A percentile compares a stretch with the other conserved stretches of the same genome.
Conservation (phyloP, 1,140 invertebrate species). For the Drosophila sproati region DNA sequence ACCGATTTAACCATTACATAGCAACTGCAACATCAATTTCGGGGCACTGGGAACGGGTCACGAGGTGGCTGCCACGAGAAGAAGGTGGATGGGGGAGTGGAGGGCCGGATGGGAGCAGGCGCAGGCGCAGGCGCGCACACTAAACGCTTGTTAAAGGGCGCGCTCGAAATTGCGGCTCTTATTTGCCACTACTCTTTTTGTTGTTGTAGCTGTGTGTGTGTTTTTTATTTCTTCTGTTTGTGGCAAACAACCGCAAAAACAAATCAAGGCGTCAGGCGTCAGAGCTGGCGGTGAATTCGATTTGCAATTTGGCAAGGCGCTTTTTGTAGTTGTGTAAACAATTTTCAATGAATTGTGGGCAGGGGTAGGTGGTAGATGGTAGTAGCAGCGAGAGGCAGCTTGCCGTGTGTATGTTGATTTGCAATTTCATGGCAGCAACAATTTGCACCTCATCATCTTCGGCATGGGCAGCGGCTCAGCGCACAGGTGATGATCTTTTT, state of each 20-base stretch:
- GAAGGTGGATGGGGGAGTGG: neutral
- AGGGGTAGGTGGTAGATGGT: neutral
- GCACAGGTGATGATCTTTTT: slow-evolving; percentile 62
- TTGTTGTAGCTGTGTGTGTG: slow-evolving; percentile 13
- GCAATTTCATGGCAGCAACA: slow-evolving; percentile 80
- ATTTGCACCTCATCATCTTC: slow-evolving; percentile 80
- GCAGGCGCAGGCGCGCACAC: slow-evolving; percentile 37
- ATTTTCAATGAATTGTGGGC: slow-evolving; percentile 77
- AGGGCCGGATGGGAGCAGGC: neutral
- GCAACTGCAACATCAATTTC: slow-evolving; percentile 43
- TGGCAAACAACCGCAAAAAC: slow-evolving; percentile 79
- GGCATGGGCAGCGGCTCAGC: slow-evolving; percentile 4
- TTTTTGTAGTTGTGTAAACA: slow-evolving; percentile 70
- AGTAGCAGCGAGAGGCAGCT: neutral
- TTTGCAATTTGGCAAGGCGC: slow-evolving; percentile 35
- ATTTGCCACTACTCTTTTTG: neutral
- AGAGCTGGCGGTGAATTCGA: slow-evolving; percentile 39
- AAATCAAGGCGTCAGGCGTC: slow-evolving; percentile 58
- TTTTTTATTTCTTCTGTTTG: slow-evolving; percentile 27
- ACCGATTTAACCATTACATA: slow-evolving; percentile 48
- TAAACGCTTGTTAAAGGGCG: slow-evolving; percentile 81
- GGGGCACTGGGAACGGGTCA: slow-evolving; percentile 62
- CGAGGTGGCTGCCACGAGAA: slow-evolving; percentile 40
- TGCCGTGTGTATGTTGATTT: slow-evolving; percentile 62
- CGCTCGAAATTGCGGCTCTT: slow-evolving; percentile 62